phyloP scores from a whole-genome alignment of 2,113 vertebrate species.

The Callipepla squamata region DNA sequence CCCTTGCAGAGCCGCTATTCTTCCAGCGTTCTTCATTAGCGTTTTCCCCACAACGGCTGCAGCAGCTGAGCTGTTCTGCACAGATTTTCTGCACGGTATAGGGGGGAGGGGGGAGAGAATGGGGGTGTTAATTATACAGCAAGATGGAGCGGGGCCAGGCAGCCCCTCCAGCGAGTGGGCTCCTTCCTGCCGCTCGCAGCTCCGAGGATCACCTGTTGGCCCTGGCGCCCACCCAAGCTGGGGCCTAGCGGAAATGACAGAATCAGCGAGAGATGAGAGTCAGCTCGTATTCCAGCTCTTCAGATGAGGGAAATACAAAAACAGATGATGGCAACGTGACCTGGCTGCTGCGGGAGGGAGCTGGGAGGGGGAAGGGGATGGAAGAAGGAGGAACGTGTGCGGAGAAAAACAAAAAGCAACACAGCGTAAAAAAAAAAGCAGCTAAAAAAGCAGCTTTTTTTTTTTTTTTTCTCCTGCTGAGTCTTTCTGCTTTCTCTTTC shows the following conservation, averaged over 20 bases:
- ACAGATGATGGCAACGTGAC: slow-evolving; percentile 46
- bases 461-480: neutral
- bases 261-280: slow-evolving; percentile 85
- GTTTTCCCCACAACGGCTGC: slow-evolving; percentile 36
- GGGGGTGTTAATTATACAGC: slow-evolving; percentile 75
- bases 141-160: slow-evolving; percentile 80
- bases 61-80: slow-evolving; percentile 69
- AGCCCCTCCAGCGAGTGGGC: slow-evolving; percentile 80
- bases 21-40: slow-evolving; percentile 57
- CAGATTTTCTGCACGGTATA: slow-evolving; percentile 74
- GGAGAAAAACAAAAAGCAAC: neutral
- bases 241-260: slow-evolving; percentile 89
- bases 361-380: neutral
- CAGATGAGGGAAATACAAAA: slow-evolving; percentile 60
- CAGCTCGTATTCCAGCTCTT: slow-evolving; percentile 76
- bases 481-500: neutral
- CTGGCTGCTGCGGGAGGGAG: neutral
- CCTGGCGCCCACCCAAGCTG: slow-evolving; percentile 82
- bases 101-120: neutral
- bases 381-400: neutral
- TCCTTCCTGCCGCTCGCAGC: slow-evolving; percentile 86
- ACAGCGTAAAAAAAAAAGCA: neutral
- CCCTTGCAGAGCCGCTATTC: neutral
- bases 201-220: slow-evolving; percentile 93
- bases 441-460: neutral